Evolutionary conservation across 1,140 invertebrate species (phyloP).

Genomic region (Tenebrio molitor): DNA sequence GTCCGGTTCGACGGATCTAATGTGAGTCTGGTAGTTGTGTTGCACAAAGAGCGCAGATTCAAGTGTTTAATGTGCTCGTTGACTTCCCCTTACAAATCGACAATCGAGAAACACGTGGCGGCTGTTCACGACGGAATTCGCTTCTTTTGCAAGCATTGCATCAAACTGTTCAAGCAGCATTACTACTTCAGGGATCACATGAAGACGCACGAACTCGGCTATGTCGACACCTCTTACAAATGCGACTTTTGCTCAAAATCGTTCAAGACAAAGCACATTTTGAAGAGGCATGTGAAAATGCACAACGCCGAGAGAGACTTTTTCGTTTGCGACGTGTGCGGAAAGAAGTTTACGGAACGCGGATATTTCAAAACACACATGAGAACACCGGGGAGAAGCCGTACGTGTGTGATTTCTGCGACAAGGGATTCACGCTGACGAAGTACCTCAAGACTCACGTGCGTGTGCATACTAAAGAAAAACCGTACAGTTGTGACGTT

Average conservation of each 20-base stretch:
- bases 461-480: constrained; percentile 66
- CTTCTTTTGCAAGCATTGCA: constrained; percentile 48
- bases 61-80: too few relatives aligned
- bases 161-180: constrained; percentile 40
- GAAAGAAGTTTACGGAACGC: background rate
- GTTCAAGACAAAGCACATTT: background rate
- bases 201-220: constrained; percentile 38
- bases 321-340: background rate
- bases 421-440: constrained; percentile 15
- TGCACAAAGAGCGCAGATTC: too few relatives aligned
- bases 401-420: constrained; percentile 46
- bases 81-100: background rate
- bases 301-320: background rate
- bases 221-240: constrained; percentile 7
- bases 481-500: constrained; percentile 67
- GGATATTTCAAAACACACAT: background rate
- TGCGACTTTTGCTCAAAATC: constrained; percentile 51
- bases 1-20: too few relatives aligned
- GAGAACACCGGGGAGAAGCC: constrained; percentile 14
- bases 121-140: constrained; percentile 51
- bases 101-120: constrained; percentile 48
- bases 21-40: too few relatives aligned
- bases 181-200: constrained; percentile 19
- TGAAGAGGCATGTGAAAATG: background rate
- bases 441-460: constrained; percentile 56